Evolutionary conservation across 2,888 invertebrate genomes (phyloP).

Genomic region (Nomada fabriciana): DNA sequence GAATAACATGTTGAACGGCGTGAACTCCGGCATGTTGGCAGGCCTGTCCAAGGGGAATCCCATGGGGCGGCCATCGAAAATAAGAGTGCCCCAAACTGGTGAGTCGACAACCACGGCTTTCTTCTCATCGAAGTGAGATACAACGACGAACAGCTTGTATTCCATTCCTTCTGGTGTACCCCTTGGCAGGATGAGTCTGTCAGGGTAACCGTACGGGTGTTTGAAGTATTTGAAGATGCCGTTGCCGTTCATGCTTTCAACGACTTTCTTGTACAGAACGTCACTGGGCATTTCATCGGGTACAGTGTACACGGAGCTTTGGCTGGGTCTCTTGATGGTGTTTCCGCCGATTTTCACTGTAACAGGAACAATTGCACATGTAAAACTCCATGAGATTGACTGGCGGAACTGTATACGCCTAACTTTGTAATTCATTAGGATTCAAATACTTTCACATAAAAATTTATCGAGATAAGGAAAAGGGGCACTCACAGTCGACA

Average conservation of each 20-base stretch:
- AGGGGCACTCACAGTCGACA: constrained; percentile 85
- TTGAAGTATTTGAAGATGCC: constrained; percentile 80
- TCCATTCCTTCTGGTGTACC: constrained; percentile 88
- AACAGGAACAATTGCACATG: neutral
- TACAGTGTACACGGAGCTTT: constrained; percentile 74
- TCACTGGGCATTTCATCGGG: constrained; percentile 75
- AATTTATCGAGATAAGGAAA: neutral
- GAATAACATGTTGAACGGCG: constrained; percentile 87
- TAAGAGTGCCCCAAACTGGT: constrained; percentile 84
- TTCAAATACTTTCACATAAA: neutral
- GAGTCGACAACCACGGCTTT: constrained; percentile 84
- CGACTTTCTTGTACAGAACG: constrained; percentile 76
- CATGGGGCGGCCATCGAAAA: constrained; percentile 85
- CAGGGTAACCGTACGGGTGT: constrained; percentile 84
- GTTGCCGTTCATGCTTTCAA: constrained; percentile 78
- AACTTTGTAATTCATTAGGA: neutral
- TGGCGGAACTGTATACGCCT: neutral
- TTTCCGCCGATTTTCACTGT: constrained; percentile 80
- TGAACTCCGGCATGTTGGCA: constrained; percentile 69
- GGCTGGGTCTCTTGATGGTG: constrained; percentile 78
- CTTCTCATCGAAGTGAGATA: constrained; percentile 86
- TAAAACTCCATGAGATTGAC: no score
- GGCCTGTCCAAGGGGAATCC: constrained; percentile 88
- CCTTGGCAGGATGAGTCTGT: constrained; percentile 88
- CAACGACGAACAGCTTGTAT: constrained; percentile 87